Evolutionary conservation across 1,140 invertebrate species (phyloP).

Genomic region (Bombus cullumanus): DNA sequence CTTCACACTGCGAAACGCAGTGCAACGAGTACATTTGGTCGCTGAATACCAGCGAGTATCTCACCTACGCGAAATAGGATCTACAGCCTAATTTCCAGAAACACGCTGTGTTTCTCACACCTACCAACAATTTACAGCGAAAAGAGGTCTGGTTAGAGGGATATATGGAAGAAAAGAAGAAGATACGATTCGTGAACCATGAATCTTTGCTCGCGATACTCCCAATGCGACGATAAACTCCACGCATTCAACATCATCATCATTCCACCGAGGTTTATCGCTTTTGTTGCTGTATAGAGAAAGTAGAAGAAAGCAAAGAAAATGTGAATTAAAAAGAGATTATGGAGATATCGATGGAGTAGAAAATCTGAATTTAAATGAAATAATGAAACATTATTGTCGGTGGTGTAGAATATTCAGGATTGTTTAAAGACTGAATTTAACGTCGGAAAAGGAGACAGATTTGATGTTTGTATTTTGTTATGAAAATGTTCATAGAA

Average conservation of each 20-base stretch:
- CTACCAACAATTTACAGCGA: background rate
- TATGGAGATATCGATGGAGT: background rate
- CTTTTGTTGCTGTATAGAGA: no score
- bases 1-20: background rate
- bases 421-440: background rate
- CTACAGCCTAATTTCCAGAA: conserved; percentile 26
- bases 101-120: background rate
- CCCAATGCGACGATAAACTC: background rate
- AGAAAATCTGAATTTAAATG: background rate
- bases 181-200: background rate
- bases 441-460: background rate
- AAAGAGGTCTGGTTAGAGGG: no score
- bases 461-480: no score
- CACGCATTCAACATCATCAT: background rate
- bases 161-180: background rate
- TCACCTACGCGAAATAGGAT: conserved; percentile 2
- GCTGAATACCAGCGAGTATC: background rate
- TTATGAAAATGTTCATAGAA: background rate
- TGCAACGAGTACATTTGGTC: background rate
- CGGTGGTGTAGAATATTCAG: background rate
- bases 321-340: background rate
- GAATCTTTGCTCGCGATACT: background rate
- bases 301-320: no score
- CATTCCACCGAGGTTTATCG: background rate
- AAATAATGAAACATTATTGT: background rate